phyloP scores from a whole-genome alignment of 1,140 invertebrate species.

The Platyscapa corneri region DNA sequence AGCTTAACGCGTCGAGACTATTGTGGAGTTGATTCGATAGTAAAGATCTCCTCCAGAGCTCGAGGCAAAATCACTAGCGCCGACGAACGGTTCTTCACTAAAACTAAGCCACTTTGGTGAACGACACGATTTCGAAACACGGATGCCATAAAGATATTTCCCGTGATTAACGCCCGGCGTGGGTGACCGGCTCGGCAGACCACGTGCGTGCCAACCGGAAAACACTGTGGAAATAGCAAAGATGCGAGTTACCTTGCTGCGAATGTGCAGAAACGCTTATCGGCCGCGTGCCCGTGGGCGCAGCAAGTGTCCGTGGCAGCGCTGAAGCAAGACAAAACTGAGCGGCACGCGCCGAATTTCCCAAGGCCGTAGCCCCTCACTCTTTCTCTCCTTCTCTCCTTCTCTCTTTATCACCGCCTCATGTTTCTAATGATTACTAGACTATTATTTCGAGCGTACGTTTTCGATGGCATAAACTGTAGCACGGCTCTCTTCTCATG shows the following conservation, averaged over 20 bases:
- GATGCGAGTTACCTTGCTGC: background rate
- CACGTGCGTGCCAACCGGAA: too few species aligned
- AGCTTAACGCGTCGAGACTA: too few species aligned
- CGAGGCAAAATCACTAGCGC: background rate
- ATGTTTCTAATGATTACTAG: background rate
- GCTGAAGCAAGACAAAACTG: background rate
- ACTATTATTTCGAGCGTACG: background rate
- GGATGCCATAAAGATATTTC: too few species aligned
- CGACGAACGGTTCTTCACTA: background rate
- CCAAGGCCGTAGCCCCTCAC: background rate
- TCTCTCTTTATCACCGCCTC: background rate
- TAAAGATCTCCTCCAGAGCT: background rate
- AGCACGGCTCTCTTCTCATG: background rate
- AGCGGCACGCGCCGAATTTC: slow-evolving; percentile 5
- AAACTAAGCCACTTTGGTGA: background rate
- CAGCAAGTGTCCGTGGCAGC: background rate
- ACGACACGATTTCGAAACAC: too few species aligned
- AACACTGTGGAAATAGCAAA: too few species aligned
- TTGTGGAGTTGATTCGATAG: too few species aligned
- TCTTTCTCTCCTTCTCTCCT: background rate
- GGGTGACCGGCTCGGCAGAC: too few species aligned
- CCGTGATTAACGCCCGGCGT: too few species aligned
- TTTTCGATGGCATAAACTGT: background rate
- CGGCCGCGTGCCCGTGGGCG: background rate
- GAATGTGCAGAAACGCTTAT: background rate